Base-by-base conservation (phyloP, 2,113 vertebrate genomes). In the Chascanopsetta lugubris region DNA sequence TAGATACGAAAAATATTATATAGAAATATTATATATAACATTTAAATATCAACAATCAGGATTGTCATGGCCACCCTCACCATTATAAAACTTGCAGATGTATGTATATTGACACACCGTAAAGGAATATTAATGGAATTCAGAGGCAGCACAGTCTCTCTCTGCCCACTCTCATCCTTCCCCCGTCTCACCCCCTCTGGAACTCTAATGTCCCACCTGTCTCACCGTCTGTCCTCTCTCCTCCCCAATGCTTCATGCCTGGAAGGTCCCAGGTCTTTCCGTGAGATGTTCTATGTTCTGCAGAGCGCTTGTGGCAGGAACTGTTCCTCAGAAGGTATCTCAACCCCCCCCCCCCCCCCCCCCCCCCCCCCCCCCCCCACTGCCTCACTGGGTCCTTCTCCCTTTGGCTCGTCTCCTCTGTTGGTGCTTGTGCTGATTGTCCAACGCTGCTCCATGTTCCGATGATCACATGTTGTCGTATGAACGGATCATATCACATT, bases 301-400 rank as follows among this genome's bases (percentile, higher is more conserved):
- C 97, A 96, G 93, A 95, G 92, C 92, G 92, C 95, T 96, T 98
- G 96, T 95, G 94, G 94, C 95, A 96, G 94, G 94, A 99, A 98
- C 95, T 98, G 96, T 94, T 96, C 97, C 91, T 95, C 96, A 93
- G 96, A 99, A 99, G 97, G 97, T 99, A 99, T 95, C 94, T 94
- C 90, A 85, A 49, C 83, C 77, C 61, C 36, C 73, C 46, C 61
- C 60, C 53, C 83, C 77, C 61, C 36, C 73, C 46, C 61, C 60
- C 43, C 38, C 61, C 26, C 63, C 62, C 29, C 48, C 15, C 0
- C 29, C 49, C 51, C 54, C 27, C 71, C 26, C 42, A 26, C 27
- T 53, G 40, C 43, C 38, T 68, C 20, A 53, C 49, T 62, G n/a
- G n/a, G n/a, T 45, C 27, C 15, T 21, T 38, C 58, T 58, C 43